A percentile compares a stretch with the other conserved stretches of the same genome.
phyloP scores from a whole-genome alignment of 2,888 invertebrate genomes.

The Cryptus armator region DNA sequence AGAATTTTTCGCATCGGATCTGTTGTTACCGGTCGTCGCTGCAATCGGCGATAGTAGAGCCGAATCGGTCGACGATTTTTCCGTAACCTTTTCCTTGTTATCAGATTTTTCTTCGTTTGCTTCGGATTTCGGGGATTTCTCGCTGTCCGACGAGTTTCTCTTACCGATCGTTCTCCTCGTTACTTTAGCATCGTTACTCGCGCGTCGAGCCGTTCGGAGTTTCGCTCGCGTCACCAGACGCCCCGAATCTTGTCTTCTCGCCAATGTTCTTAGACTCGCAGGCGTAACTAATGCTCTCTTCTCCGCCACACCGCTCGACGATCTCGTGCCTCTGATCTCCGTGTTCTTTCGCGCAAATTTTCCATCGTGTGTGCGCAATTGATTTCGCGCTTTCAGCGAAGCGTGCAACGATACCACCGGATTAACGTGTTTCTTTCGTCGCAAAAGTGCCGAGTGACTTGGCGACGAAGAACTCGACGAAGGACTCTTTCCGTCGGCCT shows the following conservation, averaged over 20 bases:
- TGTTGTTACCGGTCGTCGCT: background rate
- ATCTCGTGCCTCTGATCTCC: conserved; percentile 32
- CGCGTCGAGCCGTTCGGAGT: conserved; percentile 49
- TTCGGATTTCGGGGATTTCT: conserved; percentile 87
- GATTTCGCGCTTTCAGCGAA: conserved; percentile 79
- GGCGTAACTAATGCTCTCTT: conserved; percentile 26
- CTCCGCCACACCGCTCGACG: conserved; percentile 30
- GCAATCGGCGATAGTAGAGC: conserved; percentile 74
- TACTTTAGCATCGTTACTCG: conserved; percentile 57
- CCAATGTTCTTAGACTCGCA: conserved; percentile 41
- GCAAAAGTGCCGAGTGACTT: conserved; percentile 50
- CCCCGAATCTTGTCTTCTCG: conserved; percentile 59
- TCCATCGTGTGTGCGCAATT: conserved; percentile 80
- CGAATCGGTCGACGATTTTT: conserved; percentile 72
- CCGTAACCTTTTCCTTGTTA: conserved; percentile 59
- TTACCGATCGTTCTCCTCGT: conserved; percentile 66
- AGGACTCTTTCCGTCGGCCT: conserved; percentile 19
- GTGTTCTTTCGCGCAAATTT: conserved; percentile 77
- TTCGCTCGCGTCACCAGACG: conserved; percentile 72
- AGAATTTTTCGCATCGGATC: conserved; percentile 50
- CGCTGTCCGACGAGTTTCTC: conserved; percentile 82
- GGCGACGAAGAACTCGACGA: conserved; percentile 50
- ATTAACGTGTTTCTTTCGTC: conserved; percentile 73
- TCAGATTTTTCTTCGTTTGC: conserved; percentile 66
- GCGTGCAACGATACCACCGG: conserved; percentile 77